Percentiles rank a stretch among this genome's conserved stretches.
Evolutionary conservation across 2,888 invertebrate species (phyloP).

Genomic region (Ethmia dodecea): DNA sequence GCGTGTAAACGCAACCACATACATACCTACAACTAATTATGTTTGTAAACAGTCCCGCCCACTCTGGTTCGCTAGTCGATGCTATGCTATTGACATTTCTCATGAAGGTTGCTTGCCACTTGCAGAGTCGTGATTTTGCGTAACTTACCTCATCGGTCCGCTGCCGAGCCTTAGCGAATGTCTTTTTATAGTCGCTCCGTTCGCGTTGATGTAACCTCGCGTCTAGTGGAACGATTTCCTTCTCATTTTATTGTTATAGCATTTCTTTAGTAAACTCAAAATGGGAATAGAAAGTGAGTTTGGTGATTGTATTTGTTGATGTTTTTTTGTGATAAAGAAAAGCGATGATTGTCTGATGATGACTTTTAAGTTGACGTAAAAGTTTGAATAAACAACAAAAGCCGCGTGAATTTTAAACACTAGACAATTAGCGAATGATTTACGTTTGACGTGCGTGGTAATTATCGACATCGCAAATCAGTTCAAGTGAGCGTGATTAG

Average conservation of each 20-base stretch:
- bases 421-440: too few relatives aligned
- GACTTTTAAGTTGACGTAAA: too few relatives aligned
- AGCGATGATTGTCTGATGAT: too few relatives aligned
- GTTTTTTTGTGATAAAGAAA: too few relatives aligned
- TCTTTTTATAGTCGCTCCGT: conserved; percentile 55
- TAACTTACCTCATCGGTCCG: conserved; percentile 56
- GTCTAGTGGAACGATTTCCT: conserved; percentile 23
- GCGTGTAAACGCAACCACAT: conserved; percentile 4
- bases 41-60: conserved; percentile 34
- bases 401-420: too few relatives aligned
- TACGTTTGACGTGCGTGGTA: too few relatives aligned
- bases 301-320: too few relatives aligned
- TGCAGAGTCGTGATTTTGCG: conserved; percentile 66
- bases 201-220: conserved; percentile 42
- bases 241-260: not conserved
- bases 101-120: conserved; percentile 52
- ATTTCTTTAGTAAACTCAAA: conserved; percentile 9
- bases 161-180: conserved; percentile 38
- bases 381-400: too few relatives aligned
- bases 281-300: conserved; percentile 44
- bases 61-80: conserved; percentile 35
- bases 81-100: conserved; percentile 71
- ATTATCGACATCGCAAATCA: too few relatives aligned
- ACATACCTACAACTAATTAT: conserved; percentile 22
- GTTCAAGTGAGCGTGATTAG: too few relatives aligned